Evolutionary conservation across 2,113 vertebrate species (phyloP).

Genomic region (Rhinoderma darwinii): DNA sequence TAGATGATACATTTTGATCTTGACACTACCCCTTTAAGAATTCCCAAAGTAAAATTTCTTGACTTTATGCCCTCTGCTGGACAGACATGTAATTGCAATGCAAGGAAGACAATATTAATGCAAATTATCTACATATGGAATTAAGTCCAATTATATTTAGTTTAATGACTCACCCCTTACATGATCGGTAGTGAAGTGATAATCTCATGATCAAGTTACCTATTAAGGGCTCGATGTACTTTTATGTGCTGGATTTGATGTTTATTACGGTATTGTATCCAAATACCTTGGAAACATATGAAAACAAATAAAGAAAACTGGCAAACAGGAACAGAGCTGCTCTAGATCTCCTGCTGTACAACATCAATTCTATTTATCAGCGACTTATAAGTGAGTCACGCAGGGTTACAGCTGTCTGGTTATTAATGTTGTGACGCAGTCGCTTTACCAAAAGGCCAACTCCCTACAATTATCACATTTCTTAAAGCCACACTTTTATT

Average conservation of each 20-base stretch:
- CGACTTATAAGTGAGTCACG: constrained; percentile 26
- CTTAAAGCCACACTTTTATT: neutral
- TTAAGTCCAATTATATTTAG: neutral
- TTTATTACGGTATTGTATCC: neutral
- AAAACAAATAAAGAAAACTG: neutral
- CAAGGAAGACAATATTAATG: neutral
- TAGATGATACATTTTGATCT: too few relatives aligned
- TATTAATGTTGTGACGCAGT: constrained; percentile 30
- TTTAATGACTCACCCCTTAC: neutral
- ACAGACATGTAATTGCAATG: neutral
- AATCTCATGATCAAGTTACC: neutral
- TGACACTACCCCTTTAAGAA: too few relatives aligned
- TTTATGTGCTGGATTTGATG: neutral
- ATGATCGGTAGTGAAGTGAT: neutral
- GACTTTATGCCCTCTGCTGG: neutral
- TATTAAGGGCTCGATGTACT: neutral
- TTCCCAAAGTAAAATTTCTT: too few relatives aligned
- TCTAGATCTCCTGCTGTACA: neutral
- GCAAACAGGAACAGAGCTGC: neutral
- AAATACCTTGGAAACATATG: constrained; percentile 22
- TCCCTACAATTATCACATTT: constrained; percentile 13
- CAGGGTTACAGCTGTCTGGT: neutral
- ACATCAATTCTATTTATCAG: constrained; percentile 27
- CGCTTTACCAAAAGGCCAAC: constrained; percentile 28
- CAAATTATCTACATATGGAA: neutral